phyloP scores from a whole-genome alignment of 92 coral and sea anemone genomes.

The Meandrina meandrites region DNA sequence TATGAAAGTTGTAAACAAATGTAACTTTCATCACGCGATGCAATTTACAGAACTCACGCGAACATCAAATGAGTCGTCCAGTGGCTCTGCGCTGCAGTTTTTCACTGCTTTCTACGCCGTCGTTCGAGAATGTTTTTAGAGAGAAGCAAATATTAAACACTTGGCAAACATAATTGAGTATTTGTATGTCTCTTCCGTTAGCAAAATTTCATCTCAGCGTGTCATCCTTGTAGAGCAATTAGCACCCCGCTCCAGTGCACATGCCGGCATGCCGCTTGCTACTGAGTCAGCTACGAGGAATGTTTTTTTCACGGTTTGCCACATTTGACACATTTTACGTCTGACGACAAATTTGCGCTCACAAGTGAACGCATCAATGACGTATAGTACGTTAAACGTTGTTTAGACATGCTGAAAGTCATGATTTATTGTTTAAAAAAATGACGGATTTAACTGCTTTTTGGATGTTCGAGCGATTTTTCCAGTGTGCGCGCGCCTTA shows the following conservation, averaged over 20 bases:
- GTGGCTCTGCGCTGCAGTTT: too few species aligned
- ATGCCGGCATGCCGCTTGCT: neutral
- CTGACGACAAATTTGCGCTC: constrained; percentile 26
- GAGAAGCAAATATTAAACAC: constrained; percentile 13
- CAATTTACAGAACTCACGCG: constrained; percentile 27
- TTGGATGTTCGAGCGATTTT: neutral
- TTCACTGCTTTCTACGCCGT: neutral
- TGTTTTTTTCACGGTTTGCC: constrained; percentile 14
- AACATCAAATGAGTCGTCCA: neutral
- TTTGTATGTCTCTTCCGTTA: constrained; percentile 28
- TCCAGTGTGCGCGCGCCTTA: neutral
- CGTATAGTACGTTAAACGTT: neutral
- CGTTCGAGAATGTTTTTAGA: neutral
- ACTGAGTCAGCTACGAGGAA: neutral
- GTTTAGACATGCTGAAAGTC: neutral
- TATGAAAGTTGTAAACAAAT: constrained; percentile 41
- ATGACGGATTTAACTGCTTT: neutral
- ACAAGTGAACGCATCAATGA: neutral
- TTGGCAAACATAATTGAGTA: constrained; percentile 20
- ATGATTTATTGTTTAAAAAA: neutral
- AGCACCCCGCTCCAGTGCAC: constrained; percentile 24
- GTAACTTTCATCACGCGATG: constrained; percentile 47
- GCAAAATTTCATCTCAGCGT: constrained; percentile 35
- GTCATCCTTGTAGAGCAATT: constrained; percentile 24
- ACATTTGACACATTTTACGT: constrained; percentile 8